These are phyloP conservation scores for Rhombomys opimus DNA, from an alignment of 2,113 vertebrate genomes.

Conservation along the genomic window DNA sequence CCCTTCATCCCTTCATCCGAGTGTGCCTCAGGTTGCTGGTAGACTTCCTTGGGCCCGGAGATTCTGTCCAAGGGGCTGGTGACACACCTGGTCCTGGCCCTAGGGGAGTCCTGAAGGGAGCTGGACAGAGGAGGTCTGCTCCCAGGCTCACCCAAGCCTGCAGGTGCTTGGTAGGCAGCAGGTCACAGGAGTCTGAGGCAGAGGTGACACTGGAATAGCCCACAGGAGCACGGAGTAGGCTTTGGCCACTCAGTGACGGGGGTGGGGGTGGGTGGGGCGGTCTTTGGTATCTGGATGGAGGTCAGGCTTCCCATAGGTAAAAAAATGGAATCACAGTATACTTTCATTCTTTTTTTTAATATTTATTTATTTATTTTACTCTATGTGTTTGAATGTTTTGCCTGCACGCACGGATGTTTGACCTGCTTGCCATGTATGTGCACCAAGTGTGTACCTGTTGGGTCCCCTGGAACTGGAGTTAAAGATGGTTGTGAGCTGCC, in stretches of 20 bases:
- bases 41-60: neutral
- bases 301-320: neutral
- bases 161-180: neutral
- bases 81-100: neutral
- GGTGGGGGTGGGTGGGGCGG: neutral
- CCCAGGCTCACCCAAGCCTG: neutral
- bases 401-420: too few relatives aligned
- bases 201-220: neutral
- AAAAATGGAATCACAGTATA: slow-evolving; percentile 14
- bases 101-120: neutral
- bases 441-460: neutral
- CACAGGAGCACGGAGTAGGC: neutral
- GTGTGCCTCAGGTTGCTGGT: neutral
- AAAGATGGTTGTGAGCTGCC: neutral
- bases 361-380: neutral
- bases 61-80: neutral
- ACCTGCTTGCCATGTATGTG: neutral
- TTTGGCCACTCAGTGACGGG: neutral
- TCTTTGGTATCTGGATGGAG: neutral
- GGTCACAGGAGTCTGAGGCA: neutral
- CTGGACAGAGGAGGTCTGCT: neutral
- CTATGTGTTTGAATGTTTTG: neutral
- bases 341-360: neutral
- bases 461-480: neutral
- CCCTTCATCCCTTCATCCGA: neutral